phyloP scores from a whole-genome alignment of 2,797 vertebrate genomes.

The Hapalemur alaotrensis region DNA sequence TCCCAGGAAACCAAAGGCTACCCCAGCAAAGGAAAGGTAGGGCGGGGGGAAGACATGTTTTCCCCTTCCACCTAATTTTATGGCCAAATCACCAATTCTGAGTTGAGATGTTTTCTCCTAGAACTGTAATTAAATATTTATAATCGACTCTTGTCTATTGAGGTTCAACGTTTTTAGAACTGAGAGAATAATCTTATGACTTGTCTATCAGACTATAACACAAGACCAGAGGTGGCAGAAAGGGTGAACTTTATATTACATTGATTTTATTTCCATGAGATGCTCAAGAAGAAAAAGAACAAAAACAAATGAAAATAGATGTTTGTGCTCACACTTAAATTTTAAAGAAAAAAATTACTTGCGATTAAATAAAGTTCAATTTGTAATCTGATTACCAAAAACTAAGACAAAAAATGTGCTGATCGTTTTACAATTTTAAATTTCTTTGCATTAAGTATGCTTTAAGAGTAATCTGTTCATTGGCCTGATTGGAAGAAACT shows the following conservation, averaged over 20 bases:
- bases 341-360: slow-evolving; percentile 58
- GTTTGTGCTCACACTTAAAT: slow-evolving; percentile 42
- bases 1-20: background rate
- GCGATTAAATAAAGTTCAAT: slow-evolving; percentile 58
- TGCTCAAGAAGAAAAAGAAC: slow-evolving; percentile 19
- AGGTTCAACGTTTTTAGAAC: slow-evolving; percentile 17
- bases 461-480: slow-evolving; percentile 53
- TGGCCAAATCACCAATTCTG: background rate
- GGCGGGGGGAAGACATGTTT: background rate
- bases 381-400: slow-evolving; percentile 67
- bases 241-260: background rate
- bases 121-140: slow-evolving; percentile 32
- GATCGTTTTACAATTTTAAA: slow-evolving; percentile 53
- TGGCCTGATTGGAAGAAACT: background rate
- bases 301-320: slow-evolving; percentile 43
- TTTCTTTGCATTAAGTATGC: slow-evolving; percentile 49
- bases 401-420: slow-evolving; percentile 46
- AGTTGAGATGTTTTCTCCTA: background rate
- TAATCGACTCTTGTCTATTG: background rate
- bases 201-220: slow-evolving; percentile 24
- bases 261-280: slow-evolving; percentile 34
- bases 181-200: background rate
- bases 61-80: background rate
- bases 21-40: background rate
- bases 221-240: background rate